Conservation (phyloP, 2,113 vertebrate species). For the Porphyrio hochstetteri region DNA sequence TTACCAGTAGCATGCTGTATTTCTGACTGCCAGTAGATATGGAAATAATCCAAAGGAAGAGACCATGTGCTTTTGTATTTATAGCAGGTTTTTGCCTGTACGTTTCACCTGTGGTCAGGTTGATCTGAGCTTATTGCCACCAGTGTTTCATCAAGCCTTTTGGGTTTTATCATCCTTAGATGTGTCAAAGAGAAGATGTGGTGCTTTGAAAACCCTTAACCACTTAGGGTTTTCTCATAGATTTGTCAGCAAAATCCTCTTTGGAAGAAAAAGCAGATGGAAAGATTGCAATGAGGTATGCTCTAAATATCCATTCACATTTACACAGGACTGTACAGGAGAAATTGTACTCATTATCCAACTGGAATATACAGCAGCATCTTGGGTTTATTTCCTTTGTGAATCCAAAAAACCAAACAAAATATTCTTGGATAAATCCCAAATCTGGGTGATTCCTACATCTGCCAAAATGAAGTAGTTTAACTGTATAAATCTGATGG, state of each 20-base stretch:
- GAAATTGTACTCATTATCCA: background rate
- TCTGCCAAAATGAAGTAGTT: background rate
- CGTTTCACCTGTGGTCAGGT: background rate
- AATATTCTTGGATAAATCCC: background rate
- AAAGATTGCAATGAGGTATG: background rate
- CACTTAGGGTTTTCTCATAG: background rate
- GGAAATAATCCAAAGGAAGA: conserved; percentile 28
- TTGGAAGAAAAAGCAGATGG: background rate
- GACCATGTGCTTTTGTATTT: conserved; percentile 12
- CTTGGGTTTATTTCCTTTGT: background rate
- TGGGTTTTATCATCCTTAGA: background rate
- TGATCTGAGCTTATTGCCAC: background rate
- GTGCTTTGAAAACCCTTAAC: background rate
- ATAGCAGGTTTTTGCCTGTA: background rate
- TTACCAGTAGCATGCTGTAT: background rate
- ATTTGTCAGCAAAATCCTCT: background rate
- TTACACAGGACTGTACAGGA: background rate
- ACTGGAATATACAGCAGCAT: background rate
- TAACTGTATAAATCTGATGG: background rate
- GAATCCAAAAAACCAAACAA: background rate
- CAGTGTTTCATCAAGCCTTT: background rate
- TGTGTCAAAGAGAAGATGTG: background rate
- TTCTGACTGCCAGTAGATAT: background rate
- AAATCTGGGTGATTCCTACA: background rate
- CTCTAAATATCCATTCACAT: background rate